Evolutionary conservation across 1,140 invertebrate genomes (phyloP), one percentile per base, ranked within the genome.

Genomic region (Drosophila chauvacae): DNA sequence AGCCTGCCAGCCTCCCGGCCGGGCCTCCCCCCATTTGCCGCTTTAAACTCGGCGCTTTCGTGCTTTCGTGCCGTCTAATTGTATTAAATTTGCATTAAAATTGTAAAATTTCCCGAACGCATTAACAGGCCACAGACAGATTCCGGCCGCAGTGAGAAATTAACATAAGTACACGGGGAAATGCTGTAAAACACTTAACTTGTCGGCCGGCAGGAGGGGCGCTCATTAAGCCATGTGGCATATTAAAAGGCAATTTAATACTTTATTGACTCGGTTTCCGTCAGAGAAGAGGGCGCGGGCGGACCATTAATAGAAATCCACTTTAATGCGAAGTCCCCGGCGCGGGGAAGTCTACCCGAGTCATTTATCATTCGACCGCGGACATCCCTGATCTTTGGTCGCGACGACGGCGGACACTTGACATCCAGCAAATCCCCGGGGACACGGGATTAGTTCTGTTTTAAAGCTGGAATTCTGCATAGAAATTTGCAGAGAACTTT

Each of bases 51-150:
- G 41, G n/a, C 53, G 30, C 28, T 58, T 68, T 37, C 53, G 69
- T 44, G 60, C 50, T 14, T n/a, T 3, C 28, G 28, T 2, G 7
- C 51, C 50, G 35, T 39, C 72, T 87, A 87, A 87, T 87, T 88
- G 60, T 87, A 88, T 87, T 80, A 87, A 77, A 87, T 83, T 87
- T 77, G 63, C 78, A 79, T 86, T 65, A 81, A 86, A 79, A 65
- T 81, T 83, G 58, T 63, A 26, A 53, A 47, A 75, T 69, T 81
- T 84, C 41, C 73, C 55, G 50, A 55, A 55, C 63, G 45, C 66
- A 70, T 70, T 70, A 68, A 68, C 48, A 45, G 62, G 48, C 63
- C 63, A 18, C 66, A 68, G 55, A 56, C 66, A 47, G 66, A 68
- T 68, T 68, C 48, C 41, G 62, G 48, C n/a, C 48, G 33, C 66